Evolutionary conservation across 92 coral and sea anemone species (phyloP).

Genomic region (Porites divaricata): DNA sequence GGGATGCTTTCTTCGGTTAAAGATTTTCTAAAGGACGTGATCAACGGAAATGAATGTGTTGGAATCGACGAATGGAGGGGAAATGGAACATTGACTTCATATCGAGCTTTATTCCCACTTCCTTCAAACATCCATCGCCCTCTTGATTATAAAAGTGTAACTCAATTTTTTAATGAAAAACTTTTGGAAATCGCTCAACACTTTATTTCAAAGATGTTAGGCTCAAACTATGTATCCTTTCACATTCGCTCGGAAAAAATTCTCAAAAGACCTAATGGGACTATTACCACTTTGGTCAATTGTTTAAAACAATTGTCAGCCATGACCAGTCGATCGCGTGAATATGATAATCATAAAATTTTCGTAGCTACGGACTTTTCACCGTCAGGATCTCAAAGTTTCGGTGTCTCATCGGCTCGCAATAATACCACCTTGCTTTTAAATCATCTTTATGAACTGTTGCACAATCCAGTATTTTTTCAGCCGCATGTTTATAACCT

Average conservation of each 20-base stretch:
- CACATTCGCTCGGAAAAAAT: conserved; percentile 7
- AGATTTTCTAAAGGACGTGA: background rate
- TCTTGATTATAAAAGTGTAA: background rate
- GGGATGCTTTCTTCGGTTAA: background rate
- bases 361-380: background rate
- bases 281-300: background rate
- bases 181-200: background rate
- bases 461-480: background rate
- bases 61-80: background rate
- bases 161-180: background rate
- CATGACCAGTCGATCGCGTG: background rate
- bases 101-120: background rate
- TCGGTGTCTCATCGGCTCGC: background rate
- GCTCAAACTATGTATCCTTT: background rate
- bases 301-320: background rate
- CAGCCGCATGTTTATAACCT: background rate
- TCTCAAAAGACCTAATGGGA: background rate
- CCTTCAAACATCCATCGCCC: background rate
- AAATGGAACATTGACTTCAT: background rate
- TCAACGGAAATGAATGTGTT: background rate
- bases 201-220: background rate
- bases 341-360: background rate
- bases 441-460: background rate
- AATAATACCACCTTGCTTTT: background rate
- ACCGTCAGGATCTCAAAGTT: background rate